These are phyloP conservation scores for Serranus cabrilla DNA, from an alignment of 2,797 vertebrate species.

Conservation along the genomic window DNA sequence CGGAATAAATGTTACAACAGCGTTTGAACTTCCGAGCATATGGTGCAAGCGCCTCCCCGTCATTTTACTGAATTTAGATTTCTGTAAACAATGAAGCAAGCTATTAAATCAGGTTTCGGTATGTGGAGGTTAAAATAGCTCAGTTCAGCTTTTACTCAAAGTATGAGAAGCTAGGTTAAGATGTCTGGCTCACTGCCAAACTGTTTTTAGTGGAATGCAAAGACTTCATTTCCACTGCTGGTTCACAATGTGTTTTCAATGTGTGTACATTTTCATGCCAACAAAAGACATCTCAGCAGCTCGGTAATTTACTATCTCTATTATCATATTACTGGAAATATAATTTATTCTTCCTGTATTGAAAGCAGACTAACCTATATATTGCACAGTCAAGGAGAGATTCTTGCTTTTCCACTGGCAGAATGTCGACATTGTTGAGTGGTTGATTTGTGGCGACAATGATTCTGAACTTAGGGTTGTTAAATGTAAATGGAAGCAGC, in stretches of 20 bases:
- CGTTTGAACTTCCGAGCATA: background rate
- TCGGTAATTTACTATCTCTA: slow-evolving; percentile 36
- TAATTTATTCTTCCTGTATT: slow-evolving; percentile 32
- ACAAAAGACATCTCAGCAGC: slow-evolving; percentile 25
- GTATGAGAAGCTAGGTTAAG: slow-evolving; percentile 6
- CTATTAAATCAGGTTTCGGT: background rate
- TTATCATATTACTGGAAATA: slow-evolving; percentile 35
- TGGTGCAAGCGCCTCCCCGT: background rate
- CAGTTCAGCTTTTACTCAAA: background rate
- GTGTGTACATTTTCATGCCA: slow-evolving; percentile 24
- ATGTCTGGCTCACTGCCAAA: slow-evolving; percentile 7
- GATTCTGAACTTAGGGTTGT: background rate
- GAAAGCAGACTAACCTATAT: slow-evolving; percentile 29
- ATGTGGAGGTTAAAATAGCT: background rate
- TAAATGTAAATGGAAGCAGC: slow-evolving; percentile 4
- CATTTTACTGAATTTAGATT: background rate
- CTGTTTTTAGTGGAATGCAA: slow-evolving; percentile 21
- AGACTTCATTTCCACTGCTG: slow-evolving; percentile 20
- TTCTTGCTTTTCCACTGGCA: slow-evolving; percentile 22
- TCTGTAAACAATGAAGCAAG: background rate
- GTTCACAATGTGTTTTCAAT: slow-evolving; percentile 57
- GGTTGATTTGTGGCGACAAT: slow-evolving; percentile 10
- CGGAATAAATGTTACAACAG: background rate
- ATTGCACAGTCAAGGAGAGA: slow-evolving; percentile 28
- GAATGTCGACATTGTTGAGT: slow-evolving; percentile 2